Conservation (phyloP, 2,797 vertebrate genomes). For the Heterohyrax brucei region DNA sequence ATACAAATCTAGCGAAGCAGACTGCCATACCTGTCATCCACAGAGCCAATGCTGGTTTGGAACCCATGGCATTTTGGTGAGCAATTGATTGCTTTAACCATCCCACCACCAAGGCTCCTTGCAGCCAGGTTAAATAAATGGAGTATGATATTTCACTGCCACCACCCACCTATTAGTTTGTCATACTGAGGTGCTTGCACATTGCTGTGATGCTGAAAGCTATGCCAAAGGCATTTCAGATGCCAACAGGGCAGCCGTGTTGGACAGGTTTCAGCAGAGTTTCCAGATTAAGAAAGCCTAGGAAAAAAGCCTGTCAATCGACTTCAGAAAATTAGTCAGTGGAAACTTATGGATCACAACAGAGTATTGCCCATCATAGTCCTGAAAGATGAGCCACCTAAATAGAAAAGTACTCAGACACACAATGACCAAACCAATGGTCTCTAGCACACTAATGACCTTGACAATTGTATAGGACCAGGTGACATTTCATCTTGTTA, state of each 20-base stretch:
- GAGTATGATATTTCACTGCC: slow-evolving; percentile 74
- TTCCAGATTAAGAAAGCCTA: background rate
- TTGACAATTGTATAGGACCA: background rate
- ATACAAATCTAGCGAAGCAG: too few species aligned
- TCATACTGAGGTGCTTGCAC: background rate
- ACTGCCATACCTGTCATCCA: too few species aligned
- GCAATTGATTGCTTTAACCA: too few species aligned
- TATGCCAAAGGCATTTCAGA: background rate
- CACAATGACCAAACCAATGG: background rate
- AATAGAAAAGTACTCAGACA: background rate
- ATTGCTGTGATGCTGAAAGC: background rate
- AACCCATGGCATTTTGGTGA: too few species aligned
- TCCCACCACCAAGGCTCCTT: too few species aligned
- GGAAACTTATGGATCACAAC: background rate
- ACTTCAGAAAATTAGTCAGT: background rate
- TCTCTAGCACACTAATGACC: background rate
- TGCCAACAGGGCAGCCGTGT: background rate
- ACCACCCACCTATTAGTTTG: background rate
- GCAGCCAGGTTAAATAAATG: slow-evolving; percentile 76
- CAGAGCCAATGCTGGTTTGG: too few species aligned
- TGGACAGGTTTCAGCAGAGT: background rate
- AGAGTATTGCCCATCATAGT: background rate
- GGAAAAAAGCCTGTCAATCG: background rate
- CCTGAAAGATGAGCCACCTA: background rate
- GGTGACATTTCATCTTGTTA: background rate